Evolutionary conservation across 2,888 invertebrate species (phyloP), one percentile per base, ranked within the genome.

Genomic region (Catocala fraxini): DNA sequence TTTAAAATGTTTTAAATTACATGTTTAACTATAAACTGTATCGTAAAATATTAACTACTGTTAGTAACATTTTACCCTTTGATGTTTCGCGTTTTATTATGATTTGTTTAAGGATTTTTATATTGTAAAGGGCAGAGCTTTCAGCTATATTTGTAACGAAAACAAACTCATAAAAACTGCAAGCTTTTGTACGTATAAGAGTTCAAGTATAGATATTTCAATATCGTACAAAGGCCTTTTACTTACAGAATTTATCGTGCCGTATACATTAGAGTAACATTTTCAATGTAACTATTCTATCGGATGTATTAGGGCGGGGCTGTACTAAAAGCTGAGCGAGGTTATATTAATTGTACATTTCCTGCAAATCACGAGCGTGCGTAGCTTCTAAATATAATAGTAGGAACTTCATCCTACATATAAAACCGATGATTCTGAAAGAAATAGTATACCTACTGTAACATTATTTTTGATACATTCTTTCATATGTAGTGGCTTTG

Each of bases 271-370:
- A 51, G 51, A 9, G 51, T 51, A 51, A 51, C 47, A 15, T 34
- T 33, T 56, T 49, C 53, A 65, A 60, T 42, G 47, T 63, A 51
- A 42, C 46, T 54, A 42, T 35, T 39, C 33, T 48, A 34, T 34
- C 48, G n/a, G 47, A 13, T 25, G 47, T 9, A 56, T 49, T 46
- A 10, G 43, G 47, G 10, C 35, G n/a, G 34, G 45, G 35, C 39
- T 25, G 13, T 47, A 53, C 53, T 13, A 15, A 53, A 62, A 56
- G 49, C 45, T 53, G 15, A 48, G 15, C 39, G 43, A 49, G 48
- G n/a, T 47, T 12, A 39, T 7, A 39, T 39, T 39, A 39, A 12
- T 12, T n/a, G 12, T n/a, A 10, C 11, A 43, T 5, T 12, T n/a
- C 11, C 4, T 43, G 12, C 12, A n/a, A 43, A n/a, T 43, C 43